These are phyloP conservation scores for Numenius arquata DNA, from an alignment of 2,113 vertebrate species.

Conservation along the genomic window DNA sequence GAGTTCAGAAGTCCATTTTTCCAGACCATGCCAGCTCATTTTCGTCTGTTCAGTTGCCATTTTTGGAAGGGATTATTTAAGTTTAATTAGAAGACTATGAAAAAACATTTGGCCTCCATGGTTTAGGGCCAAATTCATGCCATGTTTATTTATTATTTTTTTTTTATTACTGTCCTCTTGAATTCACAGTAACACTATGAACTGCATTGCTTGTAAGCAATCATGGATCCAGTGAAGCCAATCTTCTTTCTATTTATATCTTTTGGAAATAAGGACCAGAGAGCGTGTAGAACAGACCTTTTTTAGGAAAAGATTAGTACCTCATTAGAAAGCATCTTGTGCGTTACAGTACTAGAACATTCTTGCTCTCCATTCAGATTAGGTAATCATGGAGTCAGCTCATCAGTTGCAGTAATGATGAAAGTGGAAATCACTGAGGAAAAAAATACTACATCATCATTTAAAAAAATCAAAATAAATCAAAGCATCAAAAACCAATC, in stretches of 20 bases:
- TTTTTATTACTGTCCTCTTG: neutral
- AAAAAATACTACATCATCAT: neutral
- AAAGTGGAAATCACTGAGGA: neutral
- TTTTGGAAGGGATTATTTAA: neutral
- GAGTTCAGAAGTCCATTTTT: neutral
- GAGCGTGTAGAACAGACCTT: neutral
- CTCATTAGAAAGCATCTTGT: neutral
- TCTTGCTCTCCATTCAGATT: neutral
- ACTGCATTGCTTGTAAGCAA: neutral
- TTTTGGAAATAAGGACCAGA: neutral
- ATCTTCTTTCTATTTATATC: neutral
- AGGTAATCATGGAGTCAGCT: neutral
- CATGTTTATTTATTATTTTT: neutral
- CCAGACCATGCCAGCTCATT: neutral
- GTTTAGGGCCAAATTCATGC: neutral
- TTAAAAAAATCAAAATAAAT: neutral
- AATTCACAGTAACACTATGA: neutral
- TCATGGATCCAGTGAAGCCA: neutral
- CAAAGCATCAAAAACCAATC: neutral
- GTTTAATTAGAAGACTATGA: neutral
- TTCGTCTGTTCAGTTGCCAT: neutral
- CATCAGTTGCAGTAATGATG: neutral
- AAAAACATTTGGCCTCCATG: neutral
- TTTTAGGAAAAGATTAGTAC: neutral
- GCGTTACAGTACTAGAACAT: neutral